Conservation (phyloP, 1,140 invertebrate genomes). For the Andricus grossulariae region DNA sequence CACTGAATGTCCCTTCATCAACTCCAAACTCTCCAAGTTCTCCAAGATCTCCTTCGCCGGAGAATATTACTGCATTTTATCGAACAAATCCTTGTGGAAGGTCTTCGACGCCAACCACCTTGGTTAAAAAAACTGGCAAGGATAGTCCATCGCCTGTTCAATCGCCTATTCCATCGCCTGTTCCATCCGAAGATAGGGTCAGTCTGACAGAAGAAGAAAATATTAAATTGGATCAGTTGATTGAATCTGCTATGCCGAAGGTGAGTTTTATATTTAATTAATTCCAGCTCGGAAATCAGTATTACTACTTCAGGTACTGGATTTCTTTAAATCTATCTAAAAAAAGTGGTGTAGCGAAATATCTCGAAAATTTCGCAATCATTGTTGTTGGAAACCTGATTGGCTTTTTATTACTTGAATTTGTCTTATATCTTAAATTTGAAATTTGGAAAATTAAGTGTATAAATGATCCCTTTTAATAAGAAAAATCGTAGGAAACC, state of each 20-base stretch:
- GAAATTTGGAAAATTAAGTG: too few relatives aligned
- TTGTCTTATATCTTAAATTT: too few relatives aligned
- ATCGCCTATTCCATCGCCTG: neutral
- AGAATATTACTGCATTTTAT: conserved; percentile 15
- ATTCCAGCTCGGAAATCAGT: too few relatives aligned
- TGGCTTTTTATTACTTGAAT: too few relatives aligned
- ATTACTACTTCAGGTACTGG: too few relatives aligned
- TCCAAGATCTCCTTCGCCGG: neutral
- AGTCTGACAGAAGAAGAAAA: conserved; percentile 68
- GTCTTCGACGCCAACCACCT: conserved; percentile 38
- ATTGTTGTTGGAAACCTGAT: too few relatives aligned
- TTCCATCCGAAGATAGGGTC: conserved; percentile 54
- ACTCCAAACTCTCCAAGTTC: neutral
- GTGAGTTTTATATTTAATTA: conserved; percentile 12
- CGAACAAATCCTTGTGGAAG: conserved; percentile 44
- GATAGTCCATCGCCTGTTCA: neutral
- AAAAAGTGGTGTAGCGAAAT: too few relatives aligned
- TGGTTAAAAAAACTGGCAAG: neutral
- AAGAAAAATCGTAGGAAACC: too few relatives aligned
- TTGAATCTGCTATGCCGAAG: conserved; percentile 68
- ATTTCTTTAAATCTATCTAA: too few relatives aligned
- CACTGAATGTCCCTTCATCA: too few relatives aligned
- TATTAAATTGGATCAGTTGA: conserved; percentile 67
- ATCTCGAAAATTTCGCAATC: too few relatives aligned
- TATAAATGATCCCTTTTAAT: too few relatives aligned